Evolutionary conservation across 2,113 vertebrate species (phyloP).

Genomic region (Cervus canadensis): DNA sequence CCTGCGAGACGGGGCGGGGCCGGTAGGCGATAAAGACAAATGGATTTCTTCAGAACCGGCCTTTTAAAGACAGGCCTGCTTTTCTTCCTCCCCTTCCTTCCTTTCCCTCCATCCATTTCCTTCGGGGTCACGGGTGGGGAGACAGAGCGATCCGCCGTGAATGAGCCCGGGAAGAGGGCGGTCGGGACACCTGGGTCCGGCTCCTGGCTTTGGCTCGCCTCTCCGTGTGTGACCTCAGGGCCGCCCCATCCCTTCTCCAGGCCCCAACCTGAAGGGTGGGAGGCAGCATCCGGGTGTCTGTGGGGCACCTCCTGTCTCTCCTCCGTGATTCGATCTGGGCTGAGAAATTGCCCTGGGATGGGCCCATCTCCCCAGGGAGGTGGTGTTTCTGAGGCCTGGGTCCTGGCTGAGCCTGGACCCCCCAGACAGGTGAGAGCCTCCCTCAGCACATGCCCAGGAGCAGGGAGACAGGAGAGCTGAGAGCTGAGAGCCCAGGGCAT

Average conservation of each 20-base stretch:
- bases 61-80: not conserved
- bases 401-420: not conserved
- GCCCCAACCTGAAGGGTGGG: not conserved
- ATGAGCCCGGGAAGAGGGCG: not conserved
- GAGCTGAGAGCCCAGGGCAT: not conserved
- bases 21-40: not conserved
- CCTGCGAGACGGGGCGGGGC: not conserved
- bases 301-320: rapidly evolving
- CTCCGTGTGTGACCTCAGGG: not conserved
- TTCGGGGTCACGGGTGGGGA: not conserved
- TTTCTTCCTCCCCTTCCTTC: not conserved
- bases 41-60: not conserved
- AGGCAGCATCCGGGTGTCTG: rapidly evolving
- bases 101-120: not conserved
- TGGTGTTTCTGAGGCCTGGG: not conserved
- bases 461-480: not conserved
- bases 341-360: not conserved
- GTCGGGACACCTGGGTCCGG: not conserved
- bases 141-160: rapidly evolving
- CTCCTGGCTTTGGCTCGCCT: not conserved
- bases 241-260: not conserved
- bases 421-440: not conserved
- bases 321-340: not conserved
- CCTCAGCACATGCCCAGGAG: not conserved
- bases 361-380: rapidly evolving